Base-by-base conservation (phyloP, 2,797 vertebrate genomes). In the Peromyscus eremicus region DNA sequence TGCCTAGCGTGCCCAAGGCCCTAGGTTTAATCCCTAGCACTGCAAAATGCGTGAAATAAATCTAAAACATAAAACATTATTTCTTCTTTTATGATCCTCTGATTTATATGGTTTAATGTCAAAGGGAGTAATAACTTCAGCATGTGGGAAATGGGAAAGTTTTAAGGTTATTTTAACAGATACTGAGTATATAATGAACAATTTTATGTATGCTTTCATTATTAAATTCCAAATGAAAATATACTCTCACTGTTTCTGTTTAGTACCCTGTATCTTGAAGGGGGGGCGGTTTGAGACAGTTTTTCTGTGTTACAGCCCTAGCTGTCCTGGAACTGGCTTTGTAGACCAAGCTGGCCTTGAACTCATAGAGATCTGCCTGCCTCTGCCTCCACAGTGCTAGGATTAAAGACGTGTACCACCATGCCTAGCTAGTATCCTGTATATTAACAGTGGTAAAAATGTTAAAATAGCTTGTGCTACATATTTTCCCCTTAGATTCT, bases 401-500 rank as follows among this genome's bases (percentile, higher is more conserved):
- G 23, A 75, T 43, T 75, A 43, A 75, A 75, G 71, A 4, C 2
- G 2, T 43, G 40, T 2, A 13, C 71, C 23, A 75, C 71, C 71
- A 43, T 5, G 2, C 71, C 71, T 71, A 75, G 71, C 37, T 97
- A 82, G 32, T 84, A 64, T 77, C 60, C 95, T 91, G 40, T 68
- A 40, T 84, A 66, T 97, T 73, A 88, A 79, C 4, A 68, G 19
- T 62, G 40, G 90, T 82, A 90, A 91, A 97, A 98, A 94, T 77
- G 8, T 37, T 82, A 16, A 75, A 94, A 71, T 66, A 94, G 6
- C 52, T 52, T 97, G 12, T 89, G 25, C 55, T 73, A 6, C 46
- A 11, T 13, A 71, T 89, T 89, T 81, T 2, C 87, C 37, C 25
- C 34, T 91, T 46, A 82, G 75, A 80, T 79, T 97, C 97, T 23